Conservation (phyloP, 1,140 invertebrate species). For the Drosophila ananassae region DNA sequence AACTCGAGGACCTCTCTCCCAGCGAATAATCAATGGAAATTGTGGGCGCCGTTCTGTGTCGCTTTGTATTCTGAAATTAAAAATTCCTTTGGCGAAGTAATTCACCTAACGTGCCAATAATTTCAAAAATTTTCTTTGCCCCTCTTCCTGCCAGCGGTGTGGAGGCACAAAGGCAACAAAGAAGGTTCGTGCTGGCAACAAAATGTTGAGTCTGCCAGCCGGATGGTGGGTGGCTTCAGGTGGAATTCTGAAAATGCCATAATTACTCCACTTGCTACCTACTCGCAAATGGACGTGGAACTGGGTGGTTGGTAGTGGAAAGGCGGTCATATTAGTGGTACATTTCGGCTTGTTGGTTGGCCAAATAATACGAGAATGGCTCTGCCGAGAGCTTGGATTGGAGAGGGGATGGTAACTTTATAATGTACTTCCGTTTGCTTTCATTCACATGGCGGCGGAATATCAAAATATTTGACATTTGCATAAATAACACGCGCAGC, state of each 20-base stretch:
- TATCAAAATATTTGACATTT: slow-evolving; percentile 82
- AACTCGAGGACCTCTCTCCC: slow-evolving; percentile 27
- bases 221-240: slow-evolving; percentile 17
- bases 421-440: slow-evolving; percentile 78
- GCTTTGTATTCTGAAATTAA: slow-evolving; percentile 58
- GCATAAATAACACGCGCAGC: slow-evolving; percentile 72
- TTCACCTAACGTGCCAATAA: slow-evolving; percentile 74
- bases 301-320: not conserved
- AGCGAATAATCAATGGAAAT: slow-evolving; percentile 32
- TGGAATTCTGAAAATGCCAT: slow-evolving; percentile 71
- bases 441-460: slow-evolving; percentile 77
- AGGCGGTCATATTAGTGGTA: slow-evolving; percentile 67
- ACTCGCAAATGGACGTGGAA: slow-evolving; percentile 12
- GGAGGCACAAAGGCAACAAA: slow-evolving; percentile 33
- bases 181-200: slow-evolving; percentile 48
- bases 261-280: slow-evolving; percentile 66
- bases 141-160: slow-evolving; percentile 3
- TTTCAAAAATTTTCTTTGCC: slow-evolving; percentile 66
- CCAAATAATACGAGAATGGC: slow-evolving; percentile 59
- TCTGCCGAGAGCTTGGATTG: not conserved
- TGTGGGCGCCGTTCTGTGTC: slow-evolving; percentile 6
- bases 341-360: slow-evolving; percentile 67
- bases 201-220: slow-evolving; percentile 38
- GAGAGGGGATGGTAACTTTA: slow-evolving; percentile 50
- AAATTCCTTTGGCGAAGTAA: slow-evolving; percentile 73